Conservation (phyloP, 1,140 invertebrate genomes). For the Hormaphis cornu region DNA sequence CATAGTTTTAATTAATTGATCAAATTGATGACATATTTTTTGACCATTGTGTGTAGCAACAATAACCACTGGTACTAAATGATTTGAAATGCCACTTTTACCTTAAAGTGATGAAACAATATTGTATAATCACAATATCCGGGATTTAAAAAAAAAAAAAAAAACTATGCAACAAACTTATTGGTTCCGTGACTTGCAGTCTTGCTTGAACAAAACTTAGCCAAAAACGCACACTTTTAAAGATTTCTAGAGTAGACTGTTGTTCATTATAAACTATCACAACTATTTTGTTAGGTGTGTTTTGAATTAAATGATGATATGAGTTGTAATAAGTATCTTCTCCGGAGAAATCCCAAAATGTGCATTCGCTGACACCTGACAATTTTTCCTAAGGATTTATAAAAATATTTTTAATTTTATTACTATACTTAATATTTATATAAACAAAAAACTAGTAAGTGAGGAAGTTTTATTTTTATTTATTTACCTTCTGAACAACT, state of each 20-base stretch:
- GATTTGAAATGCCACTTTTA: constrained; percentile 17
- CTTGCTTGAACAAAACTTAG: constrained; percentile 67
- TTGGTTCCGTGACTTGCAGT: constrained; percentile 55
- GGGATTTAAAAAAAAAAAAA: neutral
- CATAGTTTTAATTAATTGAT: constrained; percentile 4
- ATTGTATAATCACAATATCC: too few relatives aligned
- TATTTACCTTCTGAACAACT: constrained; percentile 19
- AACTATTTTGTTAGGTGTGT: constrained; percentile 52
- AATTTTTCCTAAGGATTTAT: constrained; percentile 45
- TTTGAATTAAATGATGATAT: constrained; percentile 69
- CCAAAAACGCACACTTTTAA: constrained; percentile 71
- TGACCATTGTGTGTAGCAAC: constrained; percentile 3
- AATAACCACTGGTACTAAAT: constrained; percentile 12
- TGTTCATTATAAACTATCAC: constrained; percentile 64
- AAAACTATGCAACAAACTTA: constrained; percentile 48
- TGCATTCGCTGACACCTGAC: constrained; percentile 53
- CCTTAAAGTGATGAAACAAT: neutral
- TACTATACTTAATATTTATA: neutral
- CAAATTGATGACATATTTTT: neutral
- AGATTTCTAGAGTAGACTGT: constrained; percentile 60
- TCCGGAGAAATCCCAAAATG: constrained; percentile 75
- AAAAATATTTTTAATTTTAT: neutral
- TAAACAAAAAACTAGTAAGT: neutral
- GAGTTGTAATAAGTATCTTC: constrained; percentile 67
- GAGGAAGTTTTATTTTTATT: constrained; percentile 35